phyloP scores from a whole-genome alignment of 2,113 vertebrate genomes.

The Mustelus asterias region DNA sequence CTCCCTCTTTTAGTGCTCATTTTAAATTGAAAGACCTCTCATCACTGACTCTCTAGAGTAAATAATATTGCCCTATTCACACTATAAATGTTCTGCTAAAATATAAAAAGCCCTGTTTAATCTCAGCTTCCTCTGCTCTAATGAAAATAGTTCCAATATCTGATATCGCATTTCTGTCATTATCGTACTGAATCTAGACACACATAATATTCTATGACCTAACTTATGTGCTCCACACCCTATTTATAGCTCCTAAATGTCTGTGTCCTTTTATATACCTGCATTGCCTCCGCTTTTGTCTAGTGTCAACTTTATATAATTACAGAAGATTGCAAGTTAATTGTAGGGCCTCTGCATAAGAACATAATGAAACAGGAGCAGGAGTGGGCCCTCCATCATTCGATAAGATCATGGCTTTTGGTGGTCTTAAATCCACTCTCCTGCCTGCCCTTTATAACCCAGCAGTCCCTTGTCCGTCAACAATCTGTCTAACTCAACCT shows the following conservation, averaged over 20 bases:
- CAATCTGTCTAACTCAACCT: background rate
- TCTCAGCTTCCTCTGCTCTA: background rate
- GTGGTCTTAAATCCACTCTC: background rate
- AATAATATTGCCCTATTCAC: background rate
- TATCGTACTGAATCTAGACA: background rate
- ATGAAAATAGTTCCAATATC: background rate
- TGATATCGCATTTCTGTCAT: background rate
- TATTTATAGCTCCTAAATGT: background rate
- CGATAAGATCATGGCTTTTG: background rate
- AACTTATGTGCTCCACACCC: background rate
- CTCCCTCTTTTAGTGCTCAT: background rate
- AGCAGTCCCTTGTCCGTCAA: background rate
- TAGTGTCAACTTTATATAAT: background rate
- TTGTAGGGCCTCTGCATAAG: background rate
- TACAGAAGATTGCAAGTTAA: background rate
- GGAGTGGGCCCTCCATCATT: background rate
- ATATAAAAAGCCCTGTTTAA: background rate
- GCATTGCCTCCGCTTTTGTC: background rate
- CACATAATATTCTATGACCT: background rate
- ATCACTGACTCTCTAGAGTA: background rate
- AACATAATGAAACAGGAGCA: background rate
- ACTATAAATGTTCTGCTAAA: background rate
- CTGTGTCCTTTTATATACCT: background rate
- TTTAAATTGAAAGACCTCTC: background rate
- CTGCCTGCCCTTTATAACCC: background rate